phyloP scores from a whole-genome alignment of 2,113 vertebrate genomes.

The Corythornis vintsioides region DNA sequence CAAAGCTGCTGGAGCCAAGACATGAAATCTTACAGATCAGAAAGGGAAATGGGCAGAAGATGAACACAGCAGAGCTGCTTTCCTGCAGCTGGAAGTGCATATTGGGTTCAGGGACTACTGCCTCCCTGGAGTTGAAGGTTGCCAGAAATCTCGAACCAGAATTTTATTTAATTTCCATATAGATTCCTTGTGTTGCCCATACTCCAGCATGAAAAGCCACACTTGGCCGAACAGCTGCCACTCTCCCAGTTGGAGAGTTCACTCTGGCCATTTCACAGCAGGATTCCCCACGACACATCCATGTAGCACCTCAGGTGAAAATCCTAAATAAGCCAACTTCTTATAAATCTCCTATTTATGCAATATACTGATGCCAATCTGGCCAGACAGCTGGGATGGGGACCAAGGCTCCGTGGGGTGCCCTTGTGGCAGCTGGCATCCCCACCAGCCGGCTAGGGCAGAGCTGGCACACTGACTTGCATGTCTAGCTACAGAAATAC shows the following conservation, averaged over 20 bases:
- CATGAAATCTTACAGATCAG: neutral
- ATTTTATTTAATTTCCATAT: neutral
- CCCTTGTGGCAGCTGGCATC: neutral
- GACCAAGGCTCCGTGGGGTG: neutral
- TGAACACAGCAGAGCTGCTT: neutral
- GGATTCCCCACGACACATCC: accelerated
- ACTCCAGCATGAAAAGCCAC: neutral
- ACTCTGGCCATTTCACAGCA: neutral
- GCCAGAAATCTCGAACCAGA: slow-evolving; percentile 1
- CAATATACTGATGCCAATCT: neutral
- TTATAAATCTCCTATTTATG: neutral
- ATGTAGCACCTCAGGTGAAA: neutral
- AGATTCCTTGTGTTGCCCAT: neutral
- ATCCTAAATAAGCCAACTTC: neutral
- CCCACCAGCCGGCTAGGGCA: neutral
- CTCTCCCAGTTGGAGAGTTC: neutral
- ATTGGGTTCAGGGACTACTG: neutral
- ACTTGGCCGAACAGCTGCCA: accelerated
- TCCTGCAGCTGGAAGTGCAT: neutral
- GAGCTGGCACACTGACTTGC: neutral
- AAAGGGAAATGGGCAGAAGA: neutral
- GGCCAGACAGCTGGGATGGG: neutral
- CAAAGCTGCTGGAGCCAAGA: neutral
- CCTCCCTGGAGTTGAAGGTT: neutral
- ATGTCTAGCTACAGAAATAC: neutral